Conservation (phyloP, 2,113 vertebrate species). For the Centrocercus urophasianus region DNA sequence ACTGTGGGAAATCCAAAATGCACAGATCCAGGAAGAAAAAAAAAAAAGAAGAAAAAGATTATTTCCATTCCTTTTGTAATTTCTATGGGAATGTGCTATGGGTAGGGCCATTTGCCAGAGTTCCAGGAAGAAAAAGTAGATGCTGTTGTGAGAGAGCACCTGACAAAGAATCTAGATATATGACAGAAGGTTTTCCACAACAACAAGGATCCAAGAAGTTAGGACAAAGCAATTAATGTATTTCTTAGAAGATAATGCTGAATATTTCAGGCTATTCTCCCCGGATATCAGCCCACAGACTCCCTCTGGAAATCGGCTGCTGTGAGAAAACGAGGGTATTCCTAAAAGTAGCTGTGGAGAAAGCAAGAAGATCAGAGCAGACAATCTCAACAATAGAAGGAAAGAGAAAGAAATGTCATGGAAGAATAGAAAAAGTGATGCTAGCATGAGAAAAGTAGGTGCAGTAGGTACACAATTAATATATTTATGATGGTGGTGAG, state of each 20-base stretch:
- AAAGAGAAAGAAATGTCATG: conserved; percentile 24
- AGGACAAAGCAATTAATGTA: not conserved
- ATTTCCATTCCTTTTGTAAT: not conserved
- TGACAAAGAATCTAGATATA: not conserved
- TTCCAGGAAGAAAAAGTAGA: not conserved
- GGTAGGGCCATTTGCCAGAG: not conserved
- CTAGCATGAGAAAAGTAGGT: not conserved
- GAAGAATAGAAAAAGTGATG: not conserved
- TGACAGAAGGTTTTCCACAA: not conserved
- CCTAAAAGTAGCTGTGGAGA: not conserved
- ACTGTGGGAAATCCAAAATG: not conserved
- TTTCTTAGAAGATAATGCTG: not conserved
- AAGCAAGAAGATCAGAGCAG: not conserved
- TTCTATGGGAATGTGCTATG: not conserved
- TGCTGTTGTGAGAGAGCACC: not conserved
- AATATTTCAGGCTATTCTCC: not conserved
- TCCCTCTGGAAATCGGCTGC: not conserved
- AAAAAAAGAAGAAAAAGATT: not conserved
- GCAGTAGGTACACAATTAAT: not conserved
- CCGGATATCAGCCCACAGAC: not conserved
- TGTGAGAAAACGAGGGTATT: conserved; percentile 9
- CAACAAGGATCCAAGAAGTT: not conserved
- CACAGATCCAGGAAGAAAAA: not conserved
- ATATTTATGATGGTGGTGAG: not conserved
- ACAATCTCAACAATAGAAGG: not conserved